Conservation (phyloP, 2,113 vertebrate species). For the Opisthocomus hoazin region DNA sequence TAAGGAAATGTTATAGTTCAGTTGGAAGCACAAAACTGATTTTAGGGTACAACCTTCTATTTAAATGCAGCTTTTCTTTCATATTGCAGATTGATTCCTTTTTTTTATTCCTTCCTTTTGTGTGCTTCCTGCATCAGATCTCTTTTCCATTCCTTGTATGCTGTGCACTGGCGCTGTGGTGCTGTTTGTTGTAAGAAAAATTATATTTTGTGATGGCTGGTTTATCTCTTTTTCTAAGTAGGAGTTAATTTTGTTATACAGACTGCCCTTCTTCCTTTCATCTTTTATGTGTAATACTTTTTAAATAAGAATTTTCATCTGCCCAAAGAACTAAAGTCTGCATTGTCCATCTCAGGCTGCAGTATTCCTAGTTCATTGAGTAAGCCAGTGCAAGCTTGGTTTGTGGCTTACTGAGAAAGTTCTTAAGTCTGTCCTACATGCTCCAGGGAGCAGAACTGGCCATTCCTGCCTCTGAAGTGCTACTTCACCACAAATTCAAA, state of each 20-base stretch:
- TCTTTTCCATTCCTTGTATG: neutral
- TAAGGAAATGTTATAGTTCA: neutral
- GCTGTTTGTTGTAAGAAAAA: neutral
- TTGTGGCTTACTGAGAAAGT: neutral
- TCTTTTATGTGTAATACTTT: constrained; percentile 6
- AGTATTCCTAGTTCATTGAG: neutral
- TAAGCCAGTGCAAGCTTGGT: neutral
- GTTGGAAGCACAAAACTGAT: neutral
- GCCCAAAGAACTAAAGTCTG: neutral
- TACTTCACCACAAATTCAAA: neutral
- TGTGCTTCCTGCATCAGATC: neutral
- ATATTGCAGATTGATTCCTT: neutral
- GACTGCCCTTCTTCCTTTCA: constrained; percentile 25
- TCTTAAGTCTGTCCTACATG: fast-evolving
- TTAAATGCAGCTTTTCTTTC: neutral
- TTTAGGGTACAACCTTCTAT: neutral
- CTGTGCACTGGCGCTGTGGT: neutral
- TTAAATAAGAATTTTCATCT: constrained; percentile 10
- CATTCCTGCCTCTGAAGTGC: neutral
- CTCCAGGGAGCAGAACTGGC: neutral
- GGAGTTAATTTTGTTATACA: constrained; percentile 37
- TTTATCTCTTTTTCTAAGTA: neutral
- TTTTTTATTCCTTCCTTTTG: neutral
- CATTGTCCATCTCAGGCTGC: neutral
- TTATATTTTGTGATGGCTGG: neutral